These are phyloP conservation scores for Fulica atra DNA, from an alignment of 2,113 vertebrate genomes.

Conservation along the genomic window DNA sequence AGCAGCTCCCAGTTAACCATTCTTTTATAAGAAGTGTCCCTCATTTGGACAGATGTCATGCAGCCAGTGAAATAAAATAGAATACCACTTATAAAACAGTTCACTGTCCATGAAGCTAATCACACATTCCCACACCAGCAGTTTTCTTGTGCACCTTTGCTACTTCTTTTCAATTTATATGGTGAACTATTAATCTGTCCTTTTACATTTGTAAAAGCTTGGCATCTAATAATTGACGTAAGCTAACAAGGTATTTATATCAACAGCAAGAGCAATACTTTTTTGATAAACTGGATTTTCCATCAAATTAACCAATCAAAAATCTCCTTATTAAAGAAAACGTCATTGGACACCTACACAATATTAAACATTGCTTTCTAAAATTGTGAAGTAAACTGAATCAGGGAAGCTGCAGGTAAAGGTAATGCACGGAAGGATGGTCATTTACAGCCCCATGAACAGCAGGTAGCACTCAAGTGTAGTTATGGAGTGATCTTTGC, in stretches of 20 bases:
- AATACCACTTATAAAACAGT: not conserved
- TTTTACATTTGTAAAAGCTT: not conserved
- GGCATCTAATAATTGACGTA: not conserved
- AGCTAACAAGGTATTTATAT: not conserved
- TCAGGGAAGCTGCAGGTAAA: not conserved
- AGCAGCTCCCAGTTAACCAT: not conserved
- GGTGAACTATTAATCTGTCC: not conserved
- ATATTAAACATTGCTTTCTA: not conserved
- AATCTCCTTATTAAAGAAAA: not conserved
- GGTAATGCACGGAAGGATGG: not conserved
- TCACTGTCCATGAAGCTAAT: not conserved
- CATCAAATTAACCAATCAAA: not conserved
- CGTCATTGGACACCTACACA: not conserved
- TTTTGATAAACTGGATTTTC: not conserved
- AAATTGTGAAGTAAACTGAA: not conserved
- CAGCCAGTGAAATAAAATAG: not conserved
- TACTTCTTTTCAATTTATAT: not conserved
- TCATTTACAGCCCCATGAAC: not conserved
- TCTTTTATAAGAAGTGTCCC: not conserved
- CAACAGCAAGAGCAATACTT: not conserved
- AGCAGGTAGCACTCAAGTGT: not conserved
- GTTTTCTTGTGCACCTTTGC: not conserved
- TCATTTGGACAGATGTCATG: not conserved
- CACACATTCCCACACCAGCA: not conserved
- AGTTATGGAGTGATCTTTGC: not conserved